Percentiles rank a stretch among this genome's conserved stretches.
Evolutionary conservation across 2,797 vertebrate species (phyloP).

Genomic region (Xyrichtys novacula): DNA sequence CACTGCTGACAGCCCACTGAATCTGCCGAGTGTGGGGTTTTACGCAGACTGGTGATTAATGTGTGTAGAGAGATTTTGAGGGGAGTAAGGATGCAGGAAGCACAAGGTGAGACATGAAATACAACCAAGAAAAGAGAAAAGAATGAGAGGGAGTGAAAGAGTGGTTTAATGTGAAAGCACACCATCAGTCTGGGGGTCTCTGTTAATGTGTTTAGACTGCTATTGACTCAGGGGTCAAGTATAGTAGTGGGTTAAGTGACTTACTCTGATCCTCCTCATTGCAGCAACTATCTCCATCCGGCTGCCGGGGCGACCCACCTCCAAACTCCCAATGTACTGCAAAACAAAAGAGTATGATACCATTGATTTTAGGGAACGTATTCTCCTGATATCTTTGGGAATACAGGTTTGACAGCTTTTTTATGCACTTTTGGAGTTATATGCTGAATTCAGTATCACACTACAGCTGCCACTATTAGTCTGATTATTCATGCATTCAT

Average conservation of each 20-base stretch:
- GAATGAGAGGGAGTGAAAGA: not conserved
- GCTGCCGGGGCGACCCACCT: conserved; percentile 95
- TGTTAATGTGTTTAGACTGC: conserved; percentile 6
- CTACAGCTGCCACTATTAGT: not conserved
- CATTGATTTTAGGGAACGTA: not conserved
- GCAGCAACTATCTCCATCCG: conserved; percentile 97
- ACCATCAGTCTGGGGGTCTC: not conserved
- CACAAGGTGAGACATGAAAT: conserved; percentile 32
- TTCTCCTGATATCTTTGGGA: not conserved
- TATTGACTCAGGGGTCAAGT: conserved; percentile 13
- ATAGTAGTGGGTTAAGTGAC: conserved; percentile 50
- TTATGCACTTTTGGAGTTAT: not conserved
- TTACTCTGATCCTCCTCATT: conserved; percentile 97
- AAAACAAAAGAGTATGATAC: conserved; percentile 37
- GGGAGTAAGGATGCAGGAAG: conserved; percentile 10
- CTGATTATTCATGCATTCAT: not conserved
- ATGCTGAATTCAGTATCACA: not conserved
- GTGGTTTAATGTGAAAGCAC: not conserved
- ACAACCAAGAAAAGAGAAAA: not conserved
- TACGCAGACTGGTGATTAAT: conserved; percentile 29
- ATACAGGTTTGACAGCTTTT: not conserved
- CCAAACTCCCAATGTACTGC: conserved; percentile 97
- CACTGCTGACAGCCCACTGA: conserved; percentile 55
- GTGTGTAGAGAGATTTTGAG: conserved; percentile 8
- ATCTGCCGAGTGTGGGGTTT: conserved; percentile 41